Evolutionary conservation across 2,113 vertebrate genomes (phyloP).

Genomic region (Orthonyx spaldingii): DNA sequence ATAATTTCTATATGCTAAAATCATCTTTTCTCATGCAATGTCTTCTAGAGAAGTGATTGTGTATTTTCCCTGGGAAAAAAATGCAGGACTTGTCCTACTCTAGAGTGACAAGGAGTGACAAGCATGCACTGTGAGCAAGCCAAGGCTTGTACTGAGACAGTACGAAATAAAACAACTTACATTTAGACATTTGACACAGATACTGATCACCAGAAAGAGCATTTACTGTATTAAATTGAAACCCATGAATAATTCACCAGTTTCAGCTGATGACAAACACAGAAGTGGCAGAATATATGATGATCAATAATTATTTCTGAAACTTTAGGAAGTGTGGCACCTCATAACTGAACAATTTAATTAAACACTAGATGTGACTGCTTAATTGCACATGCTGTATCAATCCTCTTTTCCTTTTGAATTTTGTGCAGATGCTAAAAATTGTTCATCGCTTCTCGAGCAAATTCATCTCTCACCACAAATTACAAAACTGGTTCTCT

Average conservation of each 20-base stretch:
- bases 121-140: background rate
- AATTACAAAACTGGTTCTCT: background rate
- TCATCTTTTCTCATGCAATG: background rate
- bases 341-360: slow-evolving; percentile 48
- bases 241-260: slow-evolving; percentile 48
- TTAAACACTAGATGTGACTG: slow-evolving; percentile 40
- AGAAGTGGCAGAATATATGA: slow-evolving; percentile 30
- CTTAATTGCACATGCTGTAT: slow-evolving; percentile 33
- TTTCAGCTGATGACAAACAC: slow-evolving; percentile 24
- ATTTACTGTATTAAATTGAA: slow-evolving; percentile 15
- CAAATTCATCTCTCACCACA: background rate
- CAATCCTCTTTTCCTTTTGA: background rate
- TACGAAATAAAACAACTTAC: background rate
- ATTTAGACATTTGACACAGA: slow-evolving; percentile 14
- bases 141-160: background rate
- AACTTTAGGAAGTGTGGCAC: background rate
- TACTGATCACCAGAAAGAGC: background rate
- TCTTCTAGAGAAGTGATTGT: background rate
- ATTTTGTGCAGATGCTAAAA: slow-evolving; percentile 14
- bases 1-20: background rate
- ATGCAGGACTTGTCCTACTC: background rate
- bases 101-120: background rate
- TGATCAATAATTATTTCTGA: slow-evolving; percentile 59
- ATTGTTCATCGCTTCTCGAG: background rate
- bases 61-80: background rate